Evolutionary conservation across 2,113 vertebrate genomes (phyloP), one percentile per base, ranked within the genome.

Genomic region (Pampusana beccarii): DNA sequence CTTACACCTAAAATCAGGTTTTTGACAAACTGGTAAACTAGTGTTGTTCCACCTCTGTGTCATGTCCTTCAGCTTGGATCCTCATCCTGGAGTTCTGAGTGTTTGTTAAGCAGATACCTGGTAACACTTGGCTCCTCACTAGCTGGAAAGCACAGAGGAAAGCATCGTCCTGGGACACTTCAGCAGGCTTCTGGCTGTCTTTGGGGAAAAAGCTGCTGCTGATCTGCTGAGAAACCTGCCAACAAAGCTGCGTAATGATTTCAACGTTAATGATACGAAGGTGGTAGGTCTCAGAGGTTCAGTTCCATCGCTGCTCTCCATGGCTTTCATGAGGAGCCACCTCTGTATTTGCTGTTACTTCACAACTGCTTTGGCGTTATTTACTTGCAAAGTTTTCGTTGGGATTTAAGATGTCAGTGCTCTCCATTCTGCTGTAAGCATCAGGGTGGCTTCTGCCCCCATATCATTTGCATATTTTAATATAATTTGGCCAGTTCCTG

Each of bases 31-130:
- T 20, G 29, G 9, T n/a, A 65, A 31, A 33, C 17, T 82, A 25
- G 75, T 6, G 18, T 80, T 5, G 1, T 61, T 46, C 58, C 82
- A 29, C 23, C 18, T 87, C n/a, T 82, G 33, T 0, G 0, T 70
- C 11, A 7, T 1, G 1, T 62, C 29, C 38, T 67, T 82, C 56
- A 8, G 6, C 38, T 44, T 31, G 9, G 6, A 42, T 79, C 31
- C 5, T 11, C 38, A 29, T 40, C 24, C n/a, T 2, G 2, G 28
- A 78, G 29, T 11, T 64, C 6, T 1, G 1, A 15, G 19, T 28
- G 5, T 77, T 65, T 44, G 18, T 75, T 54, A 24, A 54, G 51
- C 10, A 60, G 24, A 4, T 40, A 21, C 10, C 51, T 78, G 14
- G 25, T 29, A 60, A 25, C 3, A 1, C 14, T 73, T 51, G 33